These are phyloP conservation scores for Phaetusa simplex DNA, from an alignment of 2,113 vertebrate genomes.

Conservation along the genomic window DNA sequence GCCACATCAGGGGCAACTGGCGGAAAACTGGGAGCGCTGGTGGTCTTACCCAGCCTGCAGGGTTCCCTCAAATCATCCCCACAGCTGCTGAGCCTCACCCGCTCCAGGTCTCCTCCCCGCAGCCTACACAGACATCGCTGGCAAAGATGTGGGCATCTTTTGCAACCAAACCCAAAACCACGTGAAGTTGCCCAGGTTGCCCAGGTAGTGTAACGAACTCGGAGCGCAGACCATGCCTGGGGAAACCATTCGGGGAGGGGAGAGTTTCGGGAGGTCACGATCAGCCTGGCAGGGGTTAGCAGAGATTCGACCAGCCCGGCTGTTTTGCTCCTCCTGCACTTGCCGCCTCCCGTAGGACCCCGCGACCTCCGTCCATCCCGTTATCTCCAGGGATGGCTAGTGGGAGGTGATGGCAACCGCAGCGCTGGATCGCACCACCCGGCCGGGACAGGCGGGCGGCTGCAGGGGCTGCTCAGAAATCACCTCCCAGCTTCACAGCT, in stretches of 20 bases:
- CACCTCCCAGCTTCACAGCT: not conserved
- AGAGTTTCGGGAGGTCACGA: not conserved
- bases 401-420: not conserved
- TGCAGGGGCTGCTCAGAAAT: not conserved
- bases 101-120: rapidly evolving
- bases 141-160: not conserved
- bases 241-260: not conserved
- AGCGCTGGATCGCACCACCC: not conserved
- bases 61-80: not conserved
- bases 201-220: rapidly evolving
- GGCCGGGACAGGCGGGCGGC: rapidly evolving
- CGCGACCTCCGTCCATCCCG: not conserved
- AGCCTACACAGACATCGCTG: rapidly evolving
- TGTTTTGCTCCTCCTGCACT: not conserved
- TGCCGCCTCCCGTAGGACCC: not conserved
- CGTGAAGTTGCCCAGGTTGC: rapidly evolving
- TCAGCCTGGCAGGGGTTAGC: not conserved
- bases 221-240: rapidly evolving
- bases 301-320: not conserved
- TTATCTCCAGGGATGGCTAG: not conserved
- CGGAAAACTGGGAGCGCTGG: not conserved
- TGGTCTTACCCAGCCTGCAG: not conserved
- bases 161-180: not conserved
- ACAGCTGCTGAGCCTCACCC: not conserved
- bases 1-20: rapidly evolving